phyloP scores from a whole-genome alignment of 2,888 invertebrate genomes.

The Eupithecia centaureata region DNA sequence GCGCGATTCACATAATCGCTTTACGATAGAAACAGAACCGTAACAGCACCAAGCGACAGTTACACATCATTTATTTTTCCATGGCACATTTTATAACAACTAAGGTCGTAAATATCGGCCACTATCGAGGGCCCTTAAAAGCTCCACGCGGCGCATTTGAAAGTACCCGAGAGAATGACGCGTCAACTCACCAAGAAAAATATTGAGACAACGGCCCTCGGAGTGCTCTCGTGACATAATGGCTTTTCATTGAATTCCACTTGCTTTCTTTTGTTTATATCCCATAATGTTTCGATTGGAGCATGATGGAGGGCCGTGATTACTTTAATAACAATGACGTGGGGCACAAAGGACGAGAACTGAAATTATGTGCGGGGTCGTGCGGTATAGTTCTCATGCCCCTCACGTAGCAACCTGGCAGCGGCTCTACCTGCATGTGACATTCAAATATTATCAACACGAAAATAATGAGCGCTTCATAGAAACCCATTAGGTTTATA shows the following conservation, averaged over 20 bases:
- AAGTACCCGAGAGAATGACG: conserved; percentile 75
- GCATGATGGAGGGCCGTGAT: conserved; percentile 80
- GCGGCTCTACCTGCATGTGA: conserved; percentile 70
- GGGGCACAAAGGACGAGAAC: conserved; percentile 76
- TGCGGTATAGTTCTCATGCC: conserved; percentile 73
- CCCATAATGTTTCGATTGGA: conserved; percentile 83
- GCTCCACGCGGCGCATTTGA: conserved; percentile 79
- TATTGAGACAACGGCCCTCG: conserved; percentile 80
- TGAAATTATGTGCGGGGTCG: conserved; percentile 80
- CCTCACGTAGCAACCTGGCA: conserved; percentile 71
- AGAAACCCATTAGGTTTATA: conserved; percentile 68
- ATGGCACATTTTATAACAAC: conserved; percentile 50
- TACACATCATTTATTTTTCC: conserved; percentile 66
- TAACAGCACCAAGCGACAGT: conserved; percentile 57
- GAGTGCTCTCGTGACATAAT: conserved; percentile 81
- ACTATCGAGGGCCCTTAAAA: conserved; percentile 80
- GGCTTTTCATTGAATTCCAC: conserved; percentile 82
- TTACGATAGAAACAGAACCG: neutral
- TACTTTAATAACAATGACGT: conserved; percentile 83
- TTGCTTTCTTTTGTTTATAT: conserved; percentile 83
- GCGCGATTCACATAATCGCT: conserved; percentile 8
- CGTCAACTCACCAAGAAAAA: conserved; percentile 82
- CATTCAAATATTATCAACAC: conserved; percentile 77
- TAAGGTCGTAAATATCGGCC: conserved; percentile 80
- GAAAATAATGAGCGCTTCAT: conserved; percentile 76